Base-by-base conservation (phyloP, 2,888 invertebrate species). In the Calephelis perditalis region DNA sequence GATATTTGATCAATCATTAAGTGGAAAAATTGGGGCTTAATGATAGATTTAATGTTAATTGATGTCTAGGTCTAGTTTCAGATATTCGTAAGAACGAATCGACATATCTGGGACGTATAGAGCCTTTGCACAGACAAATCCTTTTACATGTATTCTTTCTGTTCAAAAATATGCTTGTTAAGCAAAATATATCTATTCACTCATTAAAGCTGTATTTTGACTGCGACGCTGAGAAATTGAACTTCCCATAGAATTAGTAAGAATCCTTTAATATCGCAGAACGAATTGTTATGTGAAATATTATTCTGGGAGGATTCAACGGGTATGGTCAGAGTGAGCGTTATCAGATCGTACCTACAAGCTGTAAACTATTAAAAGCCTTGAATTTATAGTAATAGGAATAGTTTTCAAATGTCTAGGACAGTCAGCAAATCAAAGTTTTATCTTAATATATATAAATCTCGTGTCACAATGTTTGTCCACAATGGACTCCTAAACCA, bases 251-350 rank as follows among this genome's bases (percentile, higher is more conserved):
- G 49, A 12, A 49, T 49, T 15, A 49, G 40, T 49, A 3, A 49
- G 26, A 49, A 49, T 49, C 49, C 49, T 49, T 49, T 49, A 49
- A 49, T 26, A 49, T 49, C 26, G 49, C 26, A 26, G 49, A 49
- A 26, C 26, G 26, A 49, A 49, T 49, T 49, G 49, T 49, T 49
- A 49, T 26, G 26, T 49, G 10, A 47, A 47, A 47, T 15, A 47
- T 47, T 47, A 47, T 7, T 47, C 47, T 47, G 15, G 15, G 47
- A 47, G 47, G 47, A 47, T 47, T 47, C 47, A 8, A 4, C 47
- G 47, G 15, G 15, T 12, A 12, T 12, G 46, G 12, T 8, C 47
- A 15, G 15, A 15, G 47, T 12, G 7, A 46, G 15, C 47, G 0
- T 12, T 47, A 47, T 47, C 47, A 12, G 47, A 47, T 47, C 4